Percentiles rank a stretch among this genome's conserved stretches.
Conservation (phyloP, 2,797 vertebrate genomes). For the Myripristis jacobus region DNA sequence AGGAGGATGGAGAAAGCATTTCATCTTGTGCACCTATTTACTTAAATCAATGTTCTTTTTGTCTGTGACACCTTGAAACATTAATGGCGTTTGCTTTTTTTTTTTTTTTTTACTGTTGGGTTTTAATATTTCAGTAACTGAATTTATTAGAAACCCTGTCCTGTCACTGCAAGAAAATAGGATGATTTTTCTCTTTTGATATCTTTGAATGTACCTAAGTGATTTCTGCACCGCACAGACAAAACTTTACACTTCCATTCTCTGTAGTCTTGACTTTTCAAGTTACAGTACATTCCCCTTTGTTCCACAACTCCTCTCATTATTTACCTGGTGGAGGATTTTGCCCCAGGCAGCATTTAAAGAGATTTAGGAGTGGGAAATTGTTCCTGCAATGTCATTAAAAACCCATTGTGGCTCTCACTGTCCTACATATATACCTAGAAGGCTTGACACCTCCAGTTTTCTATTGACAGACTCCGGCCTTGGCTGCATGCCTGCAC, state of each 20-base stretch:
- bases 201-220: neutral
- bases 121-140: constrained; percentile 2
- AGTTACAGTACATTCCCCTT: neutral
- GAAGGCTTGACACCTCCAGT: constrained; percentile 43
- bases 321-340: constrained; percentile 17
- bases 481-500: constrained; percentile 26
- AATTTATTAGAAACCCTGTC: constrained; percentile 12
- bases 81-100: neutral
- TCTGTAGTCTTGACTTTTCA: constrained; percentile 17
- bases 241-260: constrained; percentile 7
- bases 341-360: constrained; percentile 35
- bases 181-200: neutral
- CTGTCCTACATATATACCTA: constrained; percentile 1
- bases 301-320: constrained; percentile 23
- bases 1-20: neutral
- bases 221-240: neutral
- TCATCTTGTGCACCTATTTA: neutral
- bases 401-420: constrained; percentile 10
- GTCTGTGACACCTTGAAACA: neutral
- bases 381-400: constrained; percentile 18
- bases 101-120: constrained; percentile 1
- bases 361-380: constrained; percentile 28
- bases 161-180: neutral
- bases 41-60: neutral
- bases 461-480: constrained; percentile 12